A percentile compares a stretch with the other conserved stretches of the same genome.
Conservation (phyloP, 2,113 vertebrate species). For the Mirounga angustirostris region DNA sequence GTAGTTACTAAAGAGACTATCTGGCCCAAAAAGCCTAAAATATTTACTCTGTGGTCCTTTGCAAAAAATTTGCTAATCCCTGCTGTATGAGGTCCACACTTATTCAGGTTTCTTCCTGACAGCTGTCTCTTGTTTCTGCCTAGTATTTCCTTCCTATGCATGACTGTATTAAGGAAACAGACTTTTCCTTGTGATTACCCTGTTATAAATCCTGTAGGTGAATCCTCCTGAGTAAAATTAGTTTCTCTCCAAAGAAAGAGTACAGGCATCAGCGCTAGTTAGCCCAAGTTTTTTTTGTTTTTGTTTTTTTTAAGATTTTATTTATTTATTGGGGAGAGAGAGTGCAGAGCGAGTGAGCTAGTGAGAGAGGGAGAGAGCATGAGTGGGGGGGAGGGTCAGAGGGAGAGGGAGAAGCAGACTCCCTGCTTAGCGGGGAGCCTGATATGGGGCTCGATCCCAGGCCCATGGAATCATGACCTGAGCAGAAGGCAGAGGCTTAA, state of each 20-base stretch:
- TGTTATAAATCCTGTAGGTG: neutral
- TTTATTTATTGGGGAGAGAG: neutral
- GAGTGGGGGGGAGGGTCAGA: neutral
- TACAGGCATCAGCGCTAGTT: neutral
- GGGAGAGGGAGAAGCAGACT: neutral
- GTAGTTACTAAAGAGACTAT: neutral
- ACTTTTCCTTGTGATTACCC: neutral
- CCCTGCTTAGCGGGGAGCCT: neutral
- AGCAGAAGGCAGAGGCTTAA: neutral
- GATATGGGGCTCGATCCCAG: neutral
- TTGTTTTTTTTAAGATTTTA: neutral
- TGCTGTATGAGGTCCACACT: neutral
- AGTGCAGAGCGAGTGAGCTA: no score
- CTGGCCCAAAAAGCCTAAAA: neutral
- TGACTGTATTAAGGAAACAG: neutral
- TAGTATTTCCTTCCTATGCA: neutral
- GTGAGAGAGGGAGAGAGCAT: no score
- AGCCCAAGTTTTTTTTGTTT: neutral
- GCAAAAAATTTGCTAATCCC: neutral
- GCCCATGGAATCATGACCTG: neutral
- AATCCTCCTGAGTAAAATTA: slow-evolving; percentile 22
- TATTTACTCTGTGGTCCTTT: neutral
- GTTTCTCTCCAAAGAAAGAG: slow-evolving; percentile 1
- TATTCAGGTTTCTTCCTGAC: neutral
- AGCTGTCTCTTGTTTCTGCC: neutral